phyloP scores from a whole-genome alignment of 2,797 vertebrate genomes.

The Fistularia tabacaria region DNA sequence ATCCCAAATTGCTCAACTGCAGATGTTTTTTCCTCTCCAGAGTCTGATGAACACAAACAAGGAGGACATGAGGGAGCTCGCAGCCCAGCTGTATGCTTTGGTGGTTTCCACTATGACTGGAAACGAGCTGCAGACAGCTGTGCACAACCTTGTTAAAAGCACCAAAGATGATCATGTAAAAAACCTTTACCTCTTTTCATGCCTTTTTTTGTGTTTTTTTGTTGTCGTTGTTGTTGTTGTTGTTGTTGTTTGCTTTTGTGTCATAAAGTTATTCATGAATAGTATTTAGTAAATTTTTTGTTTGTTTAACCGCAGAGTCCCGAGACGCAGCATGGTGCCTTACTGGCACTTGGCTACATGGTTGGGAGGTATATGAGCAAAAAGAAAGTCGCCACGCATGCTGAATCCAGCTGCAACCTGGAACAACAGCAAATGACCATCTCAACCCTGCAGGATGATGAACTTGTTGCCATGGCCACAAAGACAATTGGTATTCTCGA shows the following conservation, averaged over 20 bases:
- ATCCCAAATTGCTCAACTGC: slow-evolving; percentile 1
- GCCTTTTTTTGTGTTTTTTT: neutral
- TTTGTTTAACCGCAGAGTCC: slow-evolving; percentile 77
- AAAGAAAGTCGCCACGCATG: slow-evolving; percentile 66
- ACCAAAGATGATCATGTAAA: slow-evolving; percentile 91
- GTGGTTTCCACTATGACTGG: slow-evolving; percentile 90
- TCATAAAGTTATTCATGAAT: slow-evolving; percentile 1
- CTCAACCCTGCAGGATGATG: slow-evolving; percentile 78
- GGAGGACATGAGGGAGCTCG: slow-evolving; percentile 96
- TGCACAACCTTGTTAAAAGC: slow-evolving; percentile 91
- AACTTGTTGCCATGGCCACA: slow-evolving; percentile 84
- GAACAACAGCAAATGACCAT: slow-evolving; percentile 61
- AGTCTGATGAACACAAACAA: slow-evolving; percentile 95
- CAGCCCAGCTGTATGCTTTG: slow-evolving; percentile 91
- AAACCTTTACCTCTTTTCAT: neutral
- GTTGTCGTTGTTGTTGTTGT: neutral
- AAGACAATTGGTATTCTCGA: slow-evolving; percentile 85
- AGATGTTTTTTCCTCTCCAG: slow-evolving; percentile 60
- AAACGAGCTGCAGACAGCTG: slow-evolving; percentile 82
- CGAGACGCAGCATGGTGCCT: slow-evolving; percentile 92
- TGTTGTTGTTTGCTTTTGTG: neutral
- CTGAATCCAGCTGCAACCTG: slow-evolving; percentile 59
- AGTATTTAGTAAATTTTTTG: neutral
- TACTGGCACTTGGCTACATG: slow-evolving; percentile 94
- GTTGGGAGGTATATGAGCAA: slow-evolving; percentile 90